Evolutionary conservation across 2,888 invertebrate genomes (phyloP).

Genomic region (Panzeria rudis): DNA sequence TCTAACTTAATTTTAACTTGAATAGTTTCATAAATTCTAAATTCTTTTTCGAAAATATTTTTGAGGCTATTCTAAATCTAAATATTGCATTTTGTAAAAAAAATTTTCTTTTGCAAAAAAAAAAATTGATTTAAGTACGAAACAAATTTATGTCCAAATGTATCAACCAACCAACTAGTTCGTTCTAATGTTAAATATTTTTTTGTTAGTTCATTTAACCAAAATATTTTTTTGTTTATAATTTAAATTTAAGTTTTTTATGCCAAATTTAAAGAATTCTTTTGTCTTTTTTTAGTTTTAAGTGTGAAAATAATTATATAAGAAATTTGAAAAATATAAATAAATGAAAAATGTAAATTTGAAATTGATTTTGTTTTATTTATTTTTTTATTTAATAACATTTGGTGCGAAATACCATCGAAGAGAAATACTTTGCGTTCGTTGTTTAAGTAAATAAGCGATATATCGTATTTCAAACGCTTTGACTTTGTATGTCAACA

Average conservation of each 20-base stretch:
- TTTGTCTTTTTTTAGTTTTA: constrained; percentile 65
- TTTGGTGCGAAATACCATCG: no score
- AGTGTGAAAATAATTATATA: constrained; percentile 55
- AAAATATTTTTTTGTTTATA: constrained; percentile 57
- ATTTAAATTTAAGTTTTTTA: constrained; percentile 66
- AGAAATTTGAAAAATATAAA: constrained; percentile 40
- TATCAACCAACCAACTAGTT: neutral
- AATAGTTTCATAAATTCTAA: neutral
- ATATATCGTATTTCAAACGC: no score
- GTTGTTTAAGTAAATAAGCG: no score
- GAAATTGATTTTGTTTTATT: constrained; percentile 37
- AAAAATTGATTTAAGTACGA: constrained; percentile 4
- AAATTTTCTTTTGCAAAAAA: constrained; percentile 19
- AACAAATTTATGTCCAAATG: constrained; percentile 29
- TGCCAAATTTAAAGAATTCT: constrained; percentile 69
- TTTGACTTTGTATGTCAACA: no score
- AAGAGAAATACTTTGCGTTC: no score
- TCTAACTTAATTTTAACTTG: neutral
- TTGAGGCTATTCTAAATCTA: constrained; percentile 36
- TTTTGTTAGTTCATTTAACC: constrained; percentile 63
- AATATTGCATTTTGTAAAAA: constrained; percentile 18
- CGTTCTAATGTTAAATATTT: constrained; percentile 41
- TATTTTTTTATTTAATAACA: neutral
- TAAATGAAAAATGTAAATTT: constrained; percentile 30
- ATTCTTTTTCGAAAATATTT: constrained; percentile 32